phyloP scores from a whole-genome alignment of 2,888 invertebrate species.

The Eilema griseolum region DNA sequence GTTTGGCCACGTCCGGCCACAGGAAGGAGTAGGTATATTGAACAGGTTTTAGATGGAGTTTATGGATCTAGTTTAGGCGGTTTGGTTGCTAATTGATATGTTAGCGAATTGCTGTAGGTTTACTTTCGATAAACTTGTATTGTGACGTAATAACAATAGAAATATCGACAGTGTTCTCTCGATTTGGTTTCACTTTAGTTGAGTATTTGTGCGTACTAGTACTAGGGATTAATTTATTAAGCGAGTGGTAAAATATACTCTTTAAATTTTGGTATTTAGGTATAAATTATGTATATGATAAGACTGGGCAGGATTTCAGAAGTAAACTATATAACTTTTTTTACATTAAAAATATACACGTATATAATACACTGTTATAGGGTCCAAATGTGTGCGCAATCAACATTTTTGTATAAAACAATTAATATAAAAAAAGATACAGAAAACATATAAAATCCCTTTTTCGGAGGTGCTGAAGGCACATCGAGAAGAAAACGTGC shows the following conservation, averaged over 20 bases:
- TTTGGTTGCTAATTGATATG: slow-evolving; percentile 3
- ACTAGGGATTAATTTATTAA: too few relatives aligned
- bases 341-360: too few relatives aligned
- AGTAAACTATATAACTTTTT: too few relatives aligned
- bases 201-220: not conserved
- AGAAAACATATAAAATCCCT: too few relatives aligned
- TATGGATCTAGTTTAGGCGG: slow-evolving; percentile 22
- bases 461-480: too few relatives aligned
- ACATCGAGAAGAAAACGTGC: not conserved
- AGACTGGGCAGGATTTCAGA: too few relatives aligned
- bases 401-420: not conserved
- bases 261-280: too few relatives aligned
- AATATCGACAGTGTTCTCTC: not conserved
- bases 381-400: not conserved
- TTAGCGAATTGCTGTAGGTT: not conserved
- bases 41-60: slow-evolving; percentile 35
- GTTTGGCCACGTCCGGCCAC: slow-evolving; percentile 49
- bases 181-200: not conserved
- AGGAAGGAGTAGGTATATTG: slow-evolving; percentile 31
- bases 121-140: not conserved
- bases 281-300: too few relatives aligned
- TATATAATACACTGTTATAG: not conserved
- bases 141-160: not conserved
- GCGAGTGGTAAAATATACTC: too few relatives aligned
- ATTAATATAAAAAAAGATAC: not conserved